Evolutionary conservation across 2,797 vertebrate species (phyloP).

Genomic region (Tolypeutes matacus): DNA sequence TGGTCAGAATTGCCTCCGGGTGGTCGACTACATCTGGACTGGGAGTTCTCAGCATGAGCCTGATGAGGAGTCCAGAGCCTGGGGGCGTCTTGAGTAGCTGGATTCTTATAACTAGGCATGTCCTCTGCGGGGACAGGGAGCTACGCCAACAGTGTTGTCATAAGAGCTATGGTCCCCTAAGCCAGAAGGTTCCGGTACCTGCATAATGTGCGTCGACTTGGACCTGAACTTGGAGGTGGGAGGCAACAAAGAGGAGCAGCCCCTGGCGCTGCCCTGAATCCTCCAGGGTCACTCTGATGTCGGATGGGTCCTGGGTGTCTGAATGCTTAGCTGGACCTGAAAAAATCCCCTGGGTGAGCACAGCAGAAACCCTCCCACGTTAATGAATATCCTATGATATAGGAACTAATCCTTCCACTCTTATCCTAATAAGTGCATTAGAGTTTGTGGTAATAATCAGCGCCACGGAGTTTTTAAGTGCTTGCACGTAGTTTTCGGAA

Average conservation of each 20-base stretch:
- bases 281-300: background rate
- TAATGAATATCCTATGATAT: background rate
- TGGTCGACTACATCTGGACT: background rate
- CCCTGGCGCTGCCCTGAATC: rapidly evolving
- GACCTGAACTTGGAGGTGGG: background rate
- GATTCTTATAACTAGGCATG: background rate
- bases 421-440: background rate
- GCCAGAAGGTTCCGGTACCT: background rate
- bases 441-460: background rate
- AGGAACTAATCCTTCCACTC: background rate
- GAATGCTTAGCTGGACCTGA: background rate
- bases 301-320: background rate
- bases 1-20: rapidly evolving
- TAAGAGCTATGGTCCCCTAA: background rate
- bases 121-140: background rate
- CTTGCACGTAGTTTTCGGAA: constrained; percentile 21
- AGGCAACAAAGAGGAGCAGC: background rate
- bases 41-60: background rate
- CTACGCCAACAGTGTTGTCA: background rate
- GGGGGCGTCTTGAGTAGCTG: background rate
- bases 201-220: background rate
- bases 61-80: background rate
- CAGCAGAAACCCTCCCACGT: background rate
- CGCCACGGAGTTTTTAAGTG: background rate
- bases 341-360: background rate